phyloP scores from a whole-genome alignment of 2,888 invertebrate species.

The Drosophila monieri region DNA sequence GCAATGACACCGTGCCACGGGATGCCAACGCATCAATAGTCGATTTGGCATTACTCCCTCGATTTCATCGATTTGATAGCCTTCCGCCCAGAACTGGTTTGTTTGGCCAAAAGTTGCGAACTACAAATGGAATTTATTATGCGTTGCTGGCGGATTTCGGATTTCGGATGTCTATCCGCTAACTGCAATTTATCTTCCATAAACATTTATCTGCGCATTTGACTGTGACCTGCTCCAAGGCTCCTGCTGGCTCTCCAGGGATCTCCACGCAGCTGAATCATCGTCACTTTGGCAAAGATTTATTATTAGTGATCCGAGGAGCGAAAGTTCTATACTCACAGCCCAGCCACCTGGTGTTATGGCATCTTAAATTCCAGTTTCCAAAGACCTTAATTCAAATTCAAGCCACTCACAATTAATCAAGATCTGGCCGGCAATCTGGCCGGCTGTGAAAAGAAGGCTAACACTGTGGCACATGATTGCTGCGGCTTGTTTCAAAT shows the following conservation, averaged over 20 bases:
- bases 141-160: slow-evolving; percentile 65
- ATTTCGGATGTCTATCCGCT: slow-evolving; percentile 64
- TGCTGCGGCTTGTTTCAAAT: slow-evolving; percentile 56
- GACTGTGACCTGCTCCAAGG: slow-evolving; percentile 38
- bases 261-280: slow-evolving; percentile 41
- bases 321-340: neutral
- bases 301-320: slow-evolving; percentile 17
- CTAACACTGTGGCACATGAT: slow-evolving; percentile 32
- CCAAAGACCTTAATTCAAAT: slow-evolving; percentile 11
- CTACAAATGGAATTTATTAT: slow-evolving; percentile 78
- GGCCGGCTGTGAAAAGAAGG: slow-evolving; percentile 30
- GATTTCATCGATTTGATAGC: neutral
- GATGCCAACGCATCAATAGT: slow-evolving; percentile 73
- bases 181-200: slow-evolving; percentile 69
- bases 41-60: slow-evolving; percentile 56
- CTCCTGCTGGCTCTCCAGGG: slow-evolving; percentile 8
- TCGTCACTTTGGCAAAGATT: slow-evolving; percentile 32
- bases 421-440: slow-evolving; percentile 17
- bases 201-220: slow-evolving; percentile 56
- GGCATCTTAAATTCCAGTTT: slow-evolving; percentile 2
- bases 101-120: slow-evolving; percentile 54
- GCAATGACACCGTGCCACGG: slow-evolving; percentile 52
- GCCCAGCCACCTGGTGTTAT: neutral
- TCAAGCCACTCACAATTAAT: slow-evolving; percentile 30
- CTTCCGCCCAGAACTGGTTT: neutral